phyloP scores from a whole-genome alignment of 2,888 invertebrate genomes.

The Meteorus cinctellus region DNA sequence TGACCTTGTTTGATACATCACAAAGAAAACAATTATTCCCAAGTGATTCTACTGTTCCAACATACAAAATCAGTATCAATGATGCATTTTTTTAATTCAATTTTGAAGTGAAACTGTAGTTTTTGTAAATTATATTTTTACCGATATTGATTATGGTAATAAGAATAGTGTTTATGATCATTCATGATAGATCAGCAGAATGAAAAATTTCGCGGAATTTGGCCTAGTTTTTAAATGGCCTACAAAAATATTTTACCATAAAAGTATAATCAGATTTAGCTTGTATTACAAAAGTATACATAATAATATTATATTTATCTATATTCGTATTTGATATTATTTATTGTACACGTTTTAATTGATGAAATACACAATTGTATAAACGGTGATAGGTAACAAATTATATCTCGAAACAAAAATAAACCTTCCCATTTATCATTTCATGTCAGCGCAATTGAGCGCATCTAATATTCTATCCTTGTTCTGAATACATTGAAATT shows the following conservation, averaged over 20 bases:
- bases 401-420: neutral
- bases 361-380: neutral
- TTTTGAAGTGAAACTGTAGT: neutral
- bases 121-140: conserved; percentile 26
- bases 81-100: neutral
- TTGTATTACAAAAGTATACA: conserved; percentile 57
- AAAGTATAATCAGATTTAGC: conserved; percentile 62
- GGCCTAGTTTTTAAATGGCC: conserved; percentile 37
- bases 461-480: neutral
- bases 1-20: neutral
- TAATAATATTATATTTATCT: conserved; percentile 60
- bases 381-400: neutral
- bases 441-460: neutral
- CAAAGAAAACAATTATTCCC: neutral
- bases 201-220: conserved; percentile 15
- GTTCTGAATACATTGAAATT: neutral
- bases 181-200: conserved; percentile 1
- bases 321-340: conserved; percentile 65
- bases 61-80: conserved; percentile 14
- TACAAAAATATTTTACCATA: conserved; percentile 66
- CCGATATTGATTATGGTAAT: conserved; percentile 11
- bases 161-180: neutral
- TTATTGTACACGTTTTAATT: conserved; percentile 57
- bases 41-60: neutral
- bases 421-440: neutral